These are phyloP conservation scores for Menidia beryllina DNA, from an alignment of 2,113 vertebrate genomes.

Conservation along the genomic window DNA sequence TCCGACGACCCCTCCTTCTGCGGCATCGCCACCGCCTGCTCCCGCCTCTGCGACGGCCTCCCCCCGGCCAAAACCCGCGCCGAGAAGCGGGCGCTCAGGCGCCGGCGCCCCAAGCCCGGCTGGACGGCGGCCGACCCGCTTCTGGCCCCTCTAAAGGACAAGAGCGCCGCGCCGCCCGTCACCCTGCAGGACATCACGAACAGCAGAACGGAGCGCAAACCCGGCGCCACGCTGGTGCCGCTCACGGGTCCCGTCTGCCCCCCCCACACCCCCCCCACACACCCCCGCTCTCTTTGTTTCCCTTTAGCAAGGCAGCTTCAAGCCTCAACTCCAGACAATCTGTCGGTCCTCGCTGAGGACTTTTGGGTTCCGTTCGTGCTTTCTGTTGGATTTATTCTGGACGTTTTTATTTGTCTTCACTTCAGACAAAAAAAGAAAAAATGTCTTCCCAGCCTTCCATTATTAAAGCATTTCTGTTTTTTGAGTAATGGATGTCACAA, in stretches of 20 bases:
- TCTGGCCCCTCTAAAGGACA: conserved; percentile 80
- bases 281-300: too few species aligned
- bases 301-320: conserved; percentile 47
- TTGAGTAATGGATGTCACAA: conserved; percentile 4
- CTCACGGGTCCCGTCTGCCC: conserved; percentile 88
- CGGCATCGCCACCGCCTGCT: conserved; percentile 89
- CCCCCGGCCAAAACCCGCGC: conserved; percentile 86
- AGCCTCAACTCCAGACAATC: conserved; percentile 42
- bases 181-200: conserved; percentile 89
- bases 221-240: conserved; percentile 86
- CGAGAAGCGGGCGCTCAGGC: conserved; percentile 89
- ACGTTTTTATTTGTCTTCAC: conserved; percentile 55
- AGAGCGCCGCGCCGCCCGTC: conserved; percentile 69
- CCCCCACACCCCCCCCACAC: too few species aligned
- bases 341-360: conserved; percentile 8
- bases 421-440: conserved; percentile 36
- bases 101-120: conserved; percentile 85
- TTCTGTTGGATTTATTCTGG: conserved; percentile 8
- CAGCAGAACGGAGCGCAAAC: conserved; percentile 87
- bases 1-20: conserved; percentile 97
- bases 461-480: conserved; percentile 49
- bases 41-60: conserved; percentile 88
- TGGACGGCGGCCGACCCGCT: conserved; percentile 86
- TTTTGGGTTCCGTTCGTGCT: conserved; percentile 27
- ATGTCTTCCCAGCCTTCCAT: conserved; percentile 56